phyloP scores from a whole-genome alignment of 37 sponge, comb jelly and placozoan genomes.

The Chondrilla cf. caribensis region DNA sequence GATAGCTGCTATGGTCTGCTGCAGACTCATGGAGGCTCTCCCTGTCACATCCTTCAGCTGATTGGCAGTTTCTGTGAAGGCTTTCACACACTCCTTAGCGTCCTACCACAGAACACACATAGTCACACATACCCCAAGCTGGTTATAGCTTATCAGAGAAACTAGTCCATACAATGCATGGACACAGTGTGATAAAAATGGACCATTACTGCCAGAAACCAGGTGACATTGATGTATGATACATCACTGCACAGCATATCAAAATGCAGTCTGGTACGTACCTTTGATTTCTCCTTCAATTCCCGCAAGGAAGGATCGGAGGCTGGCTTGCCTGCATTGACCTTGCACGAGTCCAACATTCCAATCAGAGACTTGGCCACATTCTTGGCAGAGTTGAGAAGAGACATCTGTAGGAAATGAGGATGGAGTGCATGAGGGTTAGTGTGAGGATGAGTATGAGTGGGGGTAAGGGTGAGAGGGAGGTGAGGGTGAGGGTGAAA shows the following conservation, averaged over 20 bases:
- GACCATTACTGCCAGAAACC: too few species aligned
- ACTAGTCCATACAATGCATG: too few species aligned
- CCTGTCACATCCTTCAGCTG: conserved; percentile 14
- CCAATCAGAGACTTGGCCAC: conserved; percentile 59
- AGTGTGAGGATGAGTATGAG: not conserved
- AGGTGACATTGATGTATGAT: too few species aligned
- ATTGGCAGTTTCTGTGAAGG: conserved; percentile 2
- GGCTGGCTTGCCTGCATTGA: conserved; percentile 9
- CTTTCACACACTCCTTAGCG: not conserved
- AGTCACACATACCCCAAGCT: too few species aligned
- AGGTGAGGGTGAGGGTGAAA: not conserved
- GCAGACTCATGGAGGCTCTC: conserved; percentile 1
- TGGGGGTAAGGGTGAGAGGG: not conserved
- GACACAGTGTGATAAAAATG: too few species aligned
- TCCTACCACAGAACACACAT: conserved; percentile 6
- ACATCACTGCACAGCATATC: too few species aligned
- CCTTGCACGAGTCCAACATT: conserved; percentile 33
- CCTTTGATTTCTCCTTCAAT: conserved; percentile 9
- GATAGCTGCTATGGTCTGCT: conserved; percentile 17
- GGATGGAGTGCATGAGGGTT: not conserved
- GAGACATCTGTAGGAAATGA: conserved; percentile 44
- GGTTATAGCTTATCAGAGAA: too few species aligned
- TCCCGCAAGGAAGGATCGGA: not conserved
- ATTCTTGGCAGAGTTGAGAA: conserved; percentile 55
- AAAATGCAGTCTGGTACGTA: too few species aligned